These are phyloP conservation scores for Catharus minimus DNA, from an alignment of 2,113 vertebrate genomes.

Conservation along the genomic window DNA sequence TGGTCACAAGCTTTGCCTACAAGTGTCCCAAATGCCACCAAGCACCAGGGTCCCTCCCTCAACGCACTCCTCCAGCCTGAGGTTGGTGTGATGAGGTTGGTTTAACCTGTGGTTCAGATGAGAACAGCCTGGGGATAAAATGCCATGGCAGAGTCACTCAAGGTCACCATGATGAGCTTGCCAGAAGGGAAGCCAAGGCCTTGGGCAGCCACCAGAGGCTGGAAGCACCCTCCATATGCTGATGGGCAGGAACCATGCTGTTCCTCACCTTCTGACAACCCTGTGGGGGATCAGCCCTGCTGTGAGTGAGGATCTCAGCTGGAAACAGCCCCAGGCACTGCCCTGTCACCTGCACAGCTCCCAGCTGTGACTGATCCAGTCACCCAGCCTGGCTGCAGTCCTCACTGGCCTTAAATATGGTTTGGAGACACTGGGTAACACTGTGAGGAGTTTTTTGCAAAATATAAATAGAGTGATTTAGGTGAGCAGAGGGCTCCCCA, in stretches of 20 bases:
- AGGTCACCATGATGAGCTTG: background rate
- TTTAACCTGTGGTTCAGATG: background rate
- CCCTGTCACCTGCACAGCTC: background rate
- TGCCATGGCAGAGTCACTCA: background rate
- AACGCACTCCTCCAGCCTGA: background rate
- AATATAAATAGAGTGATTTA: background rate
- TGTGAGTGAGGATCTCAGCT: rapidly evolving
- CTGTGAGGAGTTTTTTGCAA: background rate
- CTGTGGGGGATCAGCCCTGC: background rate
- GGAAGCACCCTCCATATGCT: background rate
- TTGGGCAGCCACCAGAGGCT: background rate
- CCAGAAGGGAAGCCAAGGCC: background rate
- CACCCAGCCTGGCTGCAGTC: background rate
- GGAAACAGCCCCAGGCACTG: background rate
- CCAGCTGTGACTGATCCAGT: background rate
- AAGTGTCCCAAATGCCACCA: background rate
- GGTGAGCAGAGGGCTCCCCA: background rate
- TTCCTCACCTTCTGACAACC: background rate
- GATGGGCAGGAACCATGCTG: background rate
- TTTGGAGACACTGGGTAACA: background rate
- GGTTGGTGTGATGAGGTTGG: background rate
- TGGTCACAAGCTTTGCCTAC: background rate
- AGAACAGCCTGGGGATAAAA: background rate
- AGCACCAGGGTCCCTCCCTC: background rate
- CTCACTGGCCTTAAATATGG: background rate